Conservation (phyloP, 2,888 invertebrate genomes). For the Tipula confusa region DNA sequence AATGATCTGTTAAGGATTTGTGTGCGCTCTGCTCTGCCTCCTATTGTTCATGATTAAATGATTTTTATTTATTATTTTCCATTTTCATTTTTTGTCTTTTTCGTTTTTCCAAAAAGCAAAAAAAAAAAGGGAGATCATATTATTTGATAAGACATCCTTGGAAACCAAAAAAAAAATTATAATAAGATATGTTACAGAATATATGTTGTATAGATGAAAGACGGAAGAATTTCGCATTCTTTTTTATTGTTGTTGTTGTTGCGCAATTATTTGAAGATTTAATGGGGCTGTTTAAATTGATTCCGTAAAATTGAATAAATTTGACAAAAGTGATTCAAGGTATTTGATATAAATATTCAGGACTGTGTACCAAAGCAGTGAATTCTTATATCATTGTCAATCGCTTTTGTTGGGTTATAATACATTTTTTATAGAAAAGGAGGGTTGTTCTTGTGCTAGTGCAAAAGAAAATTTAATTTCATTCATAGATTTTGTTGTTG, state of each 20-base stretch:
- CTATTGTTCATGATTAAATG: slow-evolving; percentile 25
- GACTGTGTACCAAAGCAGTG: neutral
- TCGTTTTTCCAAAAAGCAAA: neutral
- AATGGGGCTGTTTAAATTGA: slow-evolving; percentile 20
- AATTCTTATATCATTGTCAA: neutral
- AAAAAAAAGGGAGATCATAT: neutral
- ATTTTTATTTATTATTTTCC: slow-evolving; percentile 12
- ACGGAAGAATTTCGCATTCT: neutral
- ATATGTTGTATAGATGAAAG: neutral
- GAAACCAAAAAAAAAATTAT: neutral
- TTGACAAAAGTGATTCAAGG: neutral
- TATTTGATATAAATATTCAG: neutral
- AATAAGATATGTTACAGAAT: neutral
- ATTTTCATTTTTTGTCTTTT: neutral
- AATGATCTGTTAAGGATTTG: slow-evolving; percentile 25
- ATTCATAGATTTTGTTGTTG: neutral
- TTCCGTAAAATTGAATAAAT: neutral
- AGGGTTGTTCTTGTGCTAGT: neutral
- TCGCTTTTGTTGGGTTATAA: neutral
- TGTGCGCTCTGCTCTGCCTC: neutral
- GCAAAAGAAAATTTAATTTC: no score
- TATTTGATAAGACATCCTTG: slow-evolving; percentile 25
- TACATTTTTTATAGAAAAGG: no score
- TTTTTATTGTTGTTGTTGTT: no score
- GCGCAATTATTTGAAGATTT: neutral